phyloP scores from a whole-genome alignment of 2,797 vertebrate genomes.

The Pseudomugil gertrudae region DNA sequence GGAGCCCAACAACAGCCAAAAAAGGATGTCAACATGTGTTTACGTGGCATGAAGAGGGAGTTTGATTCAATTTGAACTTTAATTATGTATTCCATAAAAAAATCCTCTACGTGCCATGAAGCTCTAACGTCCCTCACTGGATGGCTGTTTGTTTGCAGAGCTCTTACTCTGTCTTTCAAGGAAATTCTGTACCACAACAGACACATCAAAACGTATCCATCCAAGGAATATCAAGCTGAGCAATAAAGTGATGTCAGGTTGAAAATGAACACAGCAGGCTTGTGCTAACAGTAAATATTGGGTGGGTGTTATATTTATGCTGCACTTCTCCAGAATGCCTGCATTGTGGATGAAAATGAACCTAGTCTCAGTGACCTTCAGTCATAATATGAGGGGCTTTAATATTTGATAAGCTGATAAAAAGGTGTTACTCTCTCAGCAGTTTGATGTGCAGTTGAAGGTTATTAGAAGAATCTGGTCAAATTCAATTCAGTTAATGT shows the following conservation, averaged over 20 bases:
- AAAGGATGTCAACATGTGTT: background rate
- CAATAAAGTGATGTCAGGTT: background rate
- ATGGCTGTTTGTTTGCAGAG: background rate
- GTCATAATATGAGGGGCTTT: conserved; percentile 26
- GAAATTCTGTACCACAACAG: background rate
- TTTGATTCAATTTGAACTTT: background rate
- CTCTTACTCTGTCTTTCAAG: background rate
- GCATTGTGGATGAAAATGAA: conserved; percentile 19
- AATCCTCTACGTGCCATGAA: background rate
- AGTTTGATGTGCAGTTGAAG: background rate
- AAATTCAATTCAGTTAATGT: background rate
- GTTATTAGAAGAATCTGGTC: background rate
- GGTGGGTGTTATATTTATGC: no score
- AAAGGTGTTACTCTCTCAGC: conserved; percentile 6
- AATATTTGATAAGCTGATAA: conserved; percentile 52
- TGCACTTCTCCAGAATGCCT: background rate
- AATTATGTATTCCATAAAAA: background rate
- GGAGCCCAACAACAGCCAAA: background rate
- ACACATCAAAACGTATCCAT: conserved; percentile 2
- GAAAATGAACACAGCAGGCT: background rate
- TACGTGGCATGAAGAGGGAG: background rate
- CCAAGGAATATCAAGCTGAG: background rate
- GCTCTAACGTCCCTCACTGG: background rate
- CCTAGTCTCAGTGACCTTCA: conserved; percentile 21
- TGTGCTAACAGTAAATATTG: background rate